phyloP scores from a whole-genome alignment of 2,888 invertebrate species.

The Cryptus viduatorius region DNA sequence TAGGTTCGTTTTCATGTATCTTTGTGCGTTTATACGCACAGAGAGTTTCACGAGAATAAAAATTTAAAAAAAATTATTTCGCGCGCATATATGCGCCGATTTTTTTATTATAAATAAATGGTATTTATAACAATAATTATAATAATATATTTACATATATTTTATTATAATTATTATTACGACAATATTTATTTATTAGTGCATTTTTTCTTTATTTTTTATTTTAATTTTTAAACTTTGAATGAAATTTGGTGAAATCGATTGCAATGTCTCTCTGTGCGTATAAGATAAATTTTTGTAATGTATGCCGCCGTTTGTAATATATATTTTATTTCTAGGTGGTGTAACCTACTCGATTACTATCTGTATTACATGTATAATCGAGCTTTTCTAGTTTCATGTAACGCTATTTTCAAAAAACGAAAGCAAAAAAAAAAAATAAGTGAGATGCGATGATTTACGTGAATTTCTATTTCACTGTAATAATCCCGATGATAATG shows the following conservation, averaged over 20 bases:
- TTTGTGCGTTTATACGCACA: conserved; percentile 64
- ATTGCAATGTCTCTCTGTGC: conserved; percentile 48
- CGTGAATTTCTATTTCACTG: conserved; percentile 54
- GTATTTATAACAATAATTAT: not conserved
- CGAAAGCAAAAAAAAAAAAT: conserved; percentile 41
- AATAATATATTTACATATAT: not conserved
- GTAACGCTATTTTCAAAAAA: conserved; percentile 65
- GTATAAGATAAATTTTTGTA: conserved; percentile 67
- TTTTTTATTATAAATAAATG: not conserved
- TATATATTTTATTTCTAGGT: conserved; percentile 84
- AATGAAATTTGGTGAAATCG: not conserved
- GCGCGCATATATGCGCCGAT: not conserved
- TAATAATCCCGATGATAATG: conserved; percentile 79
- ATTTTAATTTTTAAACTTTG: too few species aligned
- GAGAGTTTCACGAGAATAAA: not conserved
- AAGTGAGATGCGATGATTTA: conserved; percentile 42
- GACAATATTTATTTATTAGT: too few species aligned
- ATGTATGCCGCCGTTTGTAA: conserved; percentile 77
- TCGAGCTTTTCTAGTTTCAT: conserved; percentile 71
- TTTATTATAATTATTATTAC: not conserved
- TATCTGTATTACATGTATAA: conserved; percentile 75
- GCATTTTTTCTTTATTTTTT: too few species aligned
- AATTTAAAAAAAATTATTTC: not conserved
- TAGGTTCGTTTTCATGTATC: conserved; percentile 60
- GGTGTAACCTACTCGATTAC: conserved; percentile 79